phyloP scores from a whole-genome alignment of 2,113 vertebrate species.

The Otolemur garnettii region DNA sequence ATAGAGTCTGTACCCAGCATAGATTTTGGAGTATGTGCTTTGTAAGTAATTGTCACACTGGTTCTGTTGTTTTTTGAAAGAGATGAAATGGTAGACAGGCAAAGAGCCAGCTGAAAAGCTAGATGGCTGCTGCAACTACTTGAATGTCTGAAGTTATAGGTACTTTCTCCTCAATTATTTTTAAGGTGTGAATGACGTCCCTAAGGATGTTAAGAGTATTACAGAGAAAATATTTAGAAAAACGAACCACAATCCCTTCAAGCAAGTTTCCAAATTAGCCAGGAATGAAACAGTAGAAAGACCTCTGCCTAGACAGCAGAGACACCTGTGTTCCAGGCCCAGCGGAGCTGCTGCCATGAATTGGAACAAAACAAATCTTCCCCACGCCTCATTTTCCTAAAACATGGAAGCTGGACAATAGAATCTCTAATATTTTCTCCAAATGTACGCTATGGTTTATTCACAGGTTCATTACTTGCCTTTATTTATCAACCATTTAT shows the following conservation, averaged over 20 bases:
- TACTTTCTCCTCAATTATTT: constrained; percentile 54
- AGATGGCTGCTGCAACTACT: not conserved
- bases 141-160: not conserved
- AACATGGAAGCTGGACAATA: not conserved
- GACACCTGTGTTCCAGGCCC: no score
- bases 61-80: not conserved
- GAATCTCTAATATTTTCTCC: not conserved
- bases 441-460: not conserved
- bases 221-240: constrained; percentile 64
- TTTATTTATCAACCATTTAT: not conserved
- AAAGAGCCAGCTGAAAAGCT: not conserved
- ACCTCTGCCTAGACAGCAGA: not conserved
- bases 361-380: not conserved
- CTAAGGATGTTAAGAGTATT: constrained; percentile 39
- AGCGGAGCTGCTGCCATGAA: accelerated
- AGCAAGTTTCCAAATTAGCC: constrained; percentile 51
- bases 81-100: not conserved
- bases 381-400: not conserved
- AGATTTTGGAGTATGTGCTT: not conserved
- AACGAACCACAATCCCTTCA: constrained; percentile 53
- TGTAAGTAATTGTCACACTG: not conserved
- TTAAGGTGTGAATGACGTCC: constrained; percentile 51
- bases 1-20: not conserved
- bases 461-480: not conserved
- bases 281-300: not conserved